Conservation (phyloP, 2,797 vertebrate genomes). For the Poeciliopsis presidionis region DNA sequence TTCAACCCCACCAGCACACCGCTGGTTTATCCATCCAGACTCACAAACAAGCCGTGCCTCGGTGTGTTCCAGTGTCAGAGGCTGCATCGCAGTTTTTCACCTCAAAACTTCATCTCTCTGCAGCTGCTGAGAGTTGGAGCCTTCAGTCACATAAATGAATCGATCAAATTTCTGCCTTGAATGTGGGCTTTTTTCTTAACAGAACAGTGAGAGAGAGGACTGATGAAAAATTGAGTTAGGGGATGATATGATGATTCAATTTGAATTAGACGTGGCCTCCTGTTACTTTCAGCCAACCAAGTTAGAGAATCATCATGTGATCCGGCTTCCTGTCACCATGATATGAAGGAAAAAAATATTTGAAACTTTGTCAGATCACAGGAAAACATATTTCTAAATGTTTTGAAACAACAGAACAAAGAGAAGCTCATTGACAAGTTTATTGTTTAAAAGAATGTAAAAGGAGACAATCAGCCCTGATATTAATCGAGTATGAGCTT, state of each 20-base stretch:
- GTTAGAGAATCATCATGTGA: conserved; percentile 51
- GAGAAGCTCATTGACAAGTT: not conserved
- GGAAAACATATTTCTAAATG: not conserved
- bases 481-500: not conserved
- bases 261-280: conserved; percentile 42
- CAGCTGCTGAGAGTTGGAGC: conserved; percentile 33
- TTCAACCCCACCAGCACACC: conserved; percentile 34
- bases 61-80: conserved; percentile 33
- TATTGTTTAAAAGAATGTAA: not conserved
- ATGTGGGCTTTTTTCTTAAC: not conserved
- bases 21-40: conserved; percentile 34
- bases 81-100: conserved; percentile 38
- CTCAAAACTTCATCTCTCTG: conserved; percentile 28
- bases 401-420: not conserved
- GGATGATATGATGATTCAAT: conserved; percentile 57
- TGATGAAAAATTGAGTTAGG: conserved; percentile 45
- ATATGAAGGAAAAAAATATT: conserved; percentile 4
- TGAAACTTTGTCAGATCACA: conserved; percentile 8
- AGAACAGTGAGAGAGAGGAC: conserved; percentile 36
- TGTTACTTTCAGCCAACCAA: conserved; percentile 42
- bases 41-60: conserved; percentile 19
- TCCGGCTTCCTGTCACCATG: conserved; percentile 30
- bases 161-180: conserved; percentile 24
- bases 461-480: not conserved
- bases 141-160: conserved; percentile 17